Conservation (phyloP, 1,140 invertebrate species). For the Mizuhopecten yessoensis region DNA sequence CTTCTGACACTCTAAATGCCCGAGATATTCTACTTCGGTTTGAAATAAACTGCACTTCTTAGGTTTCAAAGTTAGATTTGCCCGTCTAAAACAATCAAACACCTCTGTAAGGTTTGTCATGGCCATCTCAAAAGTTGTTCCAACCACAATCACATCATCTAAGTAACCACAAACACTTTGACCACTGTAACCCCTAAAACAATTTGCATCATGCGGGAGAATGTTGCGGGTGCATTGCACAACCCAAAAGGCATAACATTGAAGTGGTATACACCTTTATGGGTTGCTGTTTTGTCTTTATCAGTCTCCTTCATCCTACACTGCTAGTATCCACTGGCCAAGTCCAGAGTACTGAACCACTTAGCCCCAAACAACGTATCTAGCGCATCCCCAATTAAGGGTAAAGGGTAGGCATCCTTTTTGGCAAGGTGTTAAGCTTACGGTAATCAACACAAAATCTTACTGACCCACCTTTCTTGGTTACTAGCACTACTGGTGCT, state of each 20-base stretch:
- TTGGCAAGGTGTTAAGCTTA: too few species aligned
- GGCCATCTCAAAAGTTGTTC: too few species aligned
- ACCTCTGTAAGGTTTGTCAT: too few species aligned
- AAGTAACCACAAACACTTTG: not conserved
- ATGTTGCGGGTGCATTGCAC: too few species aligned
- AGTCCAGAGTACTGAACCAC: too few species aligned
- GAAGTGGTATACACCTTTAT: not conserved
- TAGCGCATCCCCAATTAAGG: not conserved
- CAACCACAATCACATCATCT: not conserved
- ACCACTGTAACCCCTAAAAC: too few species aligned
- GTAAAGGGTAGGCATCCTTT: not conserved
- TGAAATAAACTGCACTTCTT: constrained; percentile 59
- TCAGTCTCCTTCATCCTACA: not conserved
- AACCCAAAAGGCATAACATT: too few species aligned
- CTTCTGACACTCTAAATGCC: constrained; percentile 46
- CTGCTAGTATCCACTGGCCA: not conserved
- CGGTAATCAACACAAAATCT: too few species aligned
- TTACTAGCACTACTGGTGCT: constrained; percentile 45
- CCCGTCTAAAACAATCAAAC: constrained; percentile 38
- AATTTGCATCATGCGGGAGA: too few species aligned
- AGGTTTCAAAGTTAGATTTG: constrained; percentile 59
- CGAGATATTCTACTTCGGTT: constrained; percentile 48
- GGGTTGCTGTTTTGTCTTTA: not conserved
- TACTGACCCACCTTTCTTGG: constrained; percentile 50
- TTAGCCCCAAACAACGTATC: too few species aligned